phyloP scores from a whole-genome alignment of 2,888 invertebrate species.

The Nomada lathburiana region DNA sequence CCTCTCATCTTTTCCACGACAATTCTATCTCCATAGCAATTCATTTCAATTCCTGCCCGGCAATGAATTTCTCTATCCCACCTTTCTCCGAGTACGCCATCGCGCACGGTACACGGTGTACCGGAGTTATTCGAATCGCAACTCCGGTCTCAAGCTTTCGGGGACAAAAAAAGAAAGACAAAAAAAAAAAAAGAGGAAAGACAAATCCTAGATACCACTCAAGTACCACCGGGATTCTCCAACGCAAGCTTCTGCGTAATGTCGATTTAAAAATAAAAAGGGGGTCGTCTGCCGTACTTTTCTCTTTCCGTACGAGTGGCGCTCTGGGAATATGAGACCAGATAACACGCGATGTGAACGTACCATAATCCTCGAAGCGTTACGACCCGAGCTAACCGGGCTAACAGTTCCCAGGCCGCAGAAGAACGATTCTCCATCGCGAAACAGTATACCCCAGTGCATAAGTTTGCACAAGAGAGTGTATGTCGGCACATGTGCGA shows the following conservation, averaged over 20 bases:
- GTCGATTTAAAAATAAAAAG: not conserved
- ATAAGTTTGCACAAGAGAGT: conserved; percentile 24
- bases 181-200: no score
- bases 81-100: not conserved
- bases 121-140: conserved; percentile 9
- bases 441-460: conserved; percentile 55
- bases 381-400: conserved; percentile 77
- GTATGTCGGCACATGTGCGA: conserved; percentile 41
- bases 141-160: not conserved
- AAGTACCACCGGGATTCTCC: not conserved
- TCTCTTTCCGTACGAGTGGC: conserved; percentile 42
- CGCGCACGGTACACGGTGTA: not conserved
- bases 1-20: not conserved
- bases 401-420: conserved; percentile 78
- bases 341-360: conserved; percentile 71
- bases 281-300: conserved; percentile 15
- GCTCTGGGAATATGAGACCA: conserved; percentile 51
- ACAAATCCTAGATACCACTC: not conserved
- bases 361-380: conserved; percentile 76
- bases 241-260: not conserved
- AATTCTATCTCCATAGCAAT: no score
- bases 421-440: conserved; percentile 59
- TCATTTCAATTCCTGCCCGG: no score
- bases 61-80: conserved; percentile 4
- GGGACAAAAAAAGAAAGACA: not conserved